Conservation (phyloP, 2,888 invertebrate genomes). For the Altica lythri region DNA sequence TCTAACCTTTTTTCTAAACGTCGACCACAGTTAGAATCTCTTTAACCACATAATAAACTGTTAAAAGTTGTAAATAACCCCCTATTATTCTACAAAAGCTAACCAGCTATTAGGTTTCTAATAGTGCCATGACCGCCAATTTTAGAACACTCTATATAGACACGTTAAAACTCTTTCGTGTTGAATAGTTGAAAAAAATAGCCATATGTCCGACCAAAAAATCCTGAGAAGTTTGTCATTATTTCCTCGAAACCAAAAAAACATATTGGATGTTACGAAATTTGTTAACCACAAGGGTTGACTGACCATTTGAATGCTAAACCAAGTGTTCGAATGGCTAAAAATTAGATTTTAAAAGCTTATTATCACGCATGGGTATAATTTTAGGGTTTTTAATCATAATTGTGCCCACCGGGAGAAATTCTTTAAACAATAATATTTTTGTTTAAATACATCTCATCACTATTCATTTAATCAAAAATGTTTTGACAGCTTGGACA, state of each 20-base stretch:
- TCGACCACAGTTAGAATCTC: too few species aligned
- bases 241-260: conserved; percentile 20
- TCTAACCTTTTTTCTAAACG: too few species aligned
- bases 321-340: conserved; percentile 27
- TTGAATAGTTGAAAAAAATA: not conserved
- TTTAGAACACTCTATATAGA: not conserved
- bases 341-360: conserved; percentile 27
- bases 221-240: conserved; percentile 12
- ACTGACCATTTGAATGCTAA: conserved; percentile 30
- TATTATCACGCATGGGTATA: conserved; percentile 30
- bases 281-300: conserved; percentile 23
- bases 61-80: not conserved
- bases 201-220: conserved; percentile 16
- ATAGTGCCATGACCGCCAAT: not conserved
- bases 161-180: not conserved
- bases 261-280: conserved; percentile 17
- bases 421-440: conserved; percentile 6
- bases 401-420: conserved; percentile 5
- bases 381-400: conserved; percentile 22
- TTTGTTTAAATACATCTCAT: conserved; percentile 21
- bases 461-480: conserved; percentile 15
- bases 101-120: conserved; percentile 4
- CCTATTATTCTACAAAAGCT: not conserved
- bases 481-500: conserved; percentile 11
- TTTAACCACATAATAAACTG: not conserved